These are phyloP conservation scores for Micromesistius poutassou DNA, from an alignment of 2,797 vertebrate species.

Conservation along the genomic window DNA sequence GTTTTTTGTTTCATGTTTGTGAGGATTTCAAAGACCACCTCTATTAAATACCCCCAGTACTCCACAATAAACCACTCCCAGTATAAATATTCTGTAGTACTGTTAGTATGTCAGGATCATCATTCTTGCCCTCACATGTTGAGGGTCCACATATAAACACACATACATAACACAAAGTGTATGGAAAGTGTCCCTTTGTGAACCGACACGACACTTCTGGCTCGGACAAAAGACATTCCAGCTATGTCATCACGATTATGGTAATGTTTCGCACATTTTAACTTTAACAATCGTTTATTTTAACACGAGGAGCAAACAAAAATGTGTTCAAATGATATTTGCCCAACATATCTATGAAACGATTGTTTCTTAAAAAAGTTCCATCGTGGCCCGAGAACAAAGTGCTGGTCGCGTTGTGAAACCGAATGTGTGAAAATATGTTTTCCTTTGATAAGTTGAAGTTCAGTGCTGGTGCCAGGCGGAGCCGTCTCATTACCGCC, in stretches of 20 bases:
- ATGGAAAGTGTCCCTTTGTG: neutral
- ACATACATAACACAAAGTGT: neutral
- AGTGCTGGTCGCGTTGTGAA: conserved; percentile 12
- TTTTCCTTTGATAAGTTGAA: conserved; percentile 73
- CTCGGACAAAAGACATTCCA: neutral
- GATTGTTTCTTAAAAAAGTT: neutral
- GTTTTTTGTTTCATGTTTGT: neutral
- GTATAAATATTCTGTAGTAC: no score
- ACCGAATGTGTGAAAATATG: conserved; percentile 47
- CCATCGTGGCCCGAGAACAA: neutral
- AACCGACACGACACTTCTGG: neutral
- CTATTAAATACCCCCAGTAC: neutral
- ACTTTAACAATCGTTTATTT: neutral
- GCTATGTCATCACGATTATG: neutral
- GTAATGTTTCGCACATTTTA: neutral
- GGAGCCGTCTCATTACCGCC: conserved; percentile 73
- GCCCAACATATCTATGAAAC: neutral
- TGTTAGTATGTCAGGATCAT: neutral
- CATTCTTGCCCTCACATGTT: neutral
- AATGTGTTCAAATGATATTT: neutral
- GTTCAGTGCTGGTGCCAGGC: conserved; percentile 45
- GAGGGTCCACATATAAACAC: no score
- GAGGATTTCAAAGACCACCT: neutral
- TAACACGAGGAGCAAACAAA: neutral
- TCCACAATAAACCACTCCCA: neutral